Base-by-base conservation (phyloP, 2,888 invertebrate genomes). In the Apomyelois bistriatella region DNA sequence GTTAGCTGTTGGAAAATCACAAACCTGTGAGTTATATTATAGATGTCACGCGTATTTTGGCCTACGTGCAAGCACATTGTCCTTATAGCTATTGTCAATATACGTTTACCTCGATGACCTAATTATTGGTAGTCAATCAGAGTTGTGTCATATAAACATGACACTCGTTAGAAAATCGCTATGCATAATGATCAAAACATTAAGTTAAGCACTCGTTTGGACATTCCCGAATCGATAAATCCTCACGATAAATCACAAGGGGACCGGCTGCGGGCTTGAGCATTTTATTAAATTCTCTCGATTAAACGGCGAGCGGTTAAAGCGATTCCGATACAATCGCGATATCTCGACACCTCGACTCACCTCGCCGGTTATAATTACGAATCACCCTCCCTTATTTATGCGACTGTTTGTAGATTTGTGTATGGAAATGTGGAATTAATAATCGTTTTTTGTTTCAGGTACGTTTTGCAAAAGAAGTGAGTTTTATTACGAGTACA, bases 261-360 rank as follows among this genome's bases (percentile, higher is more conserved):
- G 58, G 49, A 61, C 60, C 62, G 62, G 62, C 62, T 61, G 57
- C 66, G 60, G 57, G 60, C 61, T 72, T 72, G 74, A 76, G 71
- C 74, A 70, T 80, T 82, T 82, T 83, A 86, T 83, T 83, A 80
- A 85, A 85, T 84, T 83, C 78, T 46, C 68, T 43, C 75, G 79
- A 79, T 81, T 78, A 82, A 83, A 82, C 74, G 75, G 70, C 74
- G 72, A 73, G 66, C 73, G 76, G 75, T 74, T 70, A 74, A 76
- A 76, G 79, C 74, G 74, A 74, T 65, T 76, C 69, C 73, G 85
- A 86, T 85, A 76, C 69, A 80, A 86, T 86, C 86, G 76, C 73
- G 77, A 76, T 76, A 75, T 78, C 80, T 79, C 82, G 79, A 79
- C 84, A 84, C 80, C 79, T 80, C 76, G 65, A 16, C 60, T 69